Conservation (phyloP, 92 coral and sea anemone genomes). For the Epizoanthus illoricatus region DNA sequence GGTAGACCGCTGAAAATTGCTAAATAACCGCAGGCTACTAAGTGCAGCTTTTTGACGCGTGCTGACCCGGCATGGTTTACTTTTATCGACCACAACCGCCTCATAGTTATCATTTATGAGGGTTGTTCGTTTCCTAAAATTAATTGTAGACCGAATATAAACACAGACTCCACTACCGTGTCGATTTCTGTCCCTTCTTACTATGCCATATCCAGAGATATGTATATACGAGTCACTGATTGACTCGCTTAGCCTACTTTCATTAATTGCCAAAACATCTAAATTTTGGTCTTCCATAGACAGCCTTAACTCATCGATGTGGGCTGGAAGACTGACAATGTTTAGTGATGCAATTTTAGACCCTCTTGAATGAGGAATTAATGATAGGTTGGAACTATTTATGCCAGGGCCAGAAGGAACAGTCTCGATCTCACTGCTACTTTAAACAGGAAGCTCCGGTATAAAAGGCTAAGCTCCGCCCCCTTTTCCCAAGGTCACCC, state of each 20-base stretch:
- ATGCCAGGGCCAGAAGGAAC: slow-evolving; percentile 12
- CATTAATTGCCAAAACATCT: slow-evolving; percentile 28
- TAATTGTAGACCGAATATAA: too few relatives aligned
- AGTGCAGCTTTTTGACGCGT: too few relatives aligned
- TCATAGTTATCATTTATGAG: too few relatives aligned
- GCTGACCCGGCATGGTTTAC: too few relatives aligned
- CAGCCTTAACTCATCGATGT: slow-evolving; percentile 17
- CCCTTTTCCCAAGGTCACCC: too few relatives aligned
- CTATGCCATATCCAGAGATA: slow-evolving; percentile 20
- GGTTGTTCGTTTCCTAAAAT: too few relatives aligned
- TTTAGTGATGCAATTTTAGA: slow-evolving; percentile 29
- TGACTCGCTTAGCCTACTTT: slow-evolving; percentile 28
- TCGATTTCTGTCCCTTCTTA: slow-evolving; percentile 32
- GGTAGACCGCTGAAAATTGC: too few relatives aligned
- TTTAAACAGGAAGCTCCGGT: too few relatives aligned
- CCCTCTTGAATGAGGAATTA: slow-evolving; percentile 19
- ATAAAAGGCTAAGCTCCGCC: too few relatives aligned
- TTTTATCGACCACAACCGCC: too few relatives aligned
- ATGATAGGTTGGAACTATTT: background rate
- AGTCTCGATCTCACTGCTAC: slow-evolving; percentile 15
- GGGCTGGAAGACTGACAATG: slow-evolving; percentile 19
- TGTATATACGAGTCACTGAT: slow-evolving; percentile 8
- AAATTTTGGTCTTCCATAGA: slow-evolving; percentile 27
- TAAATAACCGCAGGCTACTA: too few relatives aligned
- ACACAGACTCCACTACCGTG: background rate